phyloP scores from a whole-genome alignment of 2,797 vertebrate genomes.

The Peromyscus aztecus region DNA sequence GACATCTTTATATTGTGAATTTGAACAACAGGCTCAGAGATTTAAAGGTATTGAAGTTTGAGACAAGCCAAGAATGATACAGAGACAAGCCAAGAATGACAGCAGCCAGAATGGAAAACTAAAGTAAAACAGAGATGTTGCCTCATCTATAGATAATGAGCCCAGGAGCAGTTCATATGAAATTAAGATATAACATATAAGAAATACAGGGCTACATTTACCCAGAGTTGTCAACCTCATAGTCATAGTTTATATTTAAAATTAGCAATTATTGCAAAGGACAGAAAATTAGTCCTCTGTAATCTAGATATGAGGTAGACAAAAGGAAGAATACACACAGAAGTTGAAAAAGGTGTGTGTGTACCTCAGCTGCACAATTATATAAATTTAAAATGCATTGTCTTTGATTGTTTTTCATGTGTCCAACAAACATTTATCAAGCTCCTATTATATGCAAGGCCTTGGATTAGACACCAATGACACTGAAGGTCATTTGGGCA shows the following conservation, averaged over 20 bases:
- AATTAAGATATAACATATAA: not conserved
- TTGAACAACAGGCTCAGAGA: not conserved
- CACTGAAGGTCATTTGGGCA: not conserved
- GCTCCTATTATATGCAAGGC: not conserved
- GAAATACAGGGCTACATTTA: not conserved
- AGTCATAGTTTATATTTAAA: not conserved
- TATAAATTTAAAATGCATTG: not conserved
- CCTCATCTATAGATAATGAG: not conserved
- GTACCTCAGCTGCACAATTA: not conserved
- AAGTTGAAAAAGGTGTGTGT: not conserved
- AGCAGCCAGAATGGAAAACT: not conserved
- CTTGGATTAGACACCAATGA: not conserved
- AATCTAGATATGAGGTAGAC: not conserved
- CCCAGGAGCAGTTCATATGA: not conserved
- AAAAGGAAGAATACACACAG: not conserved
- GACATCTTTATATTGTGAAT: not conserved
- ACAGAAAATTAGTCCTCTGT: not conserved
- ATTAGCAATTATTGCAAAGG: not conserved
- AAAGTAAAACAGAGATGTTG: not conserved
- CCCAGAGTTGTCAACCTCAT: not conserved
- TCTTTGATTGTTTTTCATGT: constrained; percentile 30
- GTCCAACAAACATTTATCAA: not conserved
- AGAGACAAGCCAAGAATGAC: not conserved
- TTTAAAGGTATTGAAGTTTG: not conserved
- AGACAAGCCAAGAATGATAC: not conserved